Conservation (phyloP, 2,797 vertebrate species). For the Eupleurogrammus muticus region DNA sequence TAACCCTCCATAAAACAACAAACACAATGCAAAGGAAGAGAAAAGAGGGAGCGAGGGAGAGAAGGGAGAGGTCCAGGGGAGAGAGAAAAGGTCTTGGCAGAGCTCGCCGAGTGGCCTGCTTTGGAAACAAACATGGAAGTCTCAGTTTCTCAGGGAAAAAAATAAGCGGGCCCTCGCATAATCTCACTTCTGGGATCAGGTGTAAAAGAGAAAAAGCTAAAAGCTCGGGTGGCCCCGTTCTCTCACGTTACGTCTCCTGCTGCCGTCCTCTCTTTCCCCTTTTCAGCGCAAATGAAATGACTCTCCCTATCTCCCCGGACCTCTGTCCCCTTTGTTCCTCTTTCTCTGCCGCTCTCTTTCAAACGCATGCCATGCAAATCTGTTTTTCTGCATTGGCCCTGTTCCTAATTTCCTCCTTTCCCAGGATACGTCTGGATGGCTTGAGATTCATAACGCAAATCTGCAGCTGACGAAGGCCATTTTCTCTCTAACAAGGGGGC, state of each 20-base stretch:
- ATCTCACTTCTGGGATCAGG: conserved; percentile 29
- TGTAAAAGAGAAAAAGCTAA: conserved; percentile 26
- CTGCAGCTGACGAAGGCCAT: conserved; percentile 88
- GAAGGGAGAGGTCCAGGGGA: conserved; percentile 52
- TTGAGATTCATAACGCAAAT: conserved; percentile 88
- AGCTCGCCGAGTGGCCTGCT: conserved; percentile 62
- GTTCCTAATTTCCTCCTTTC: conserved; percentile 77
- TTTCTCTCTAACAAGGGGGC: conserved; percentile 66
- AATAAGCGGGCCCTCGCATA: conserved; percentile 50
- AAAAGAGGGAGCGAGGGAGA: conserved; percentile 58
- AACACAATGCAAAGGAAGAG: conserved; percentile 71
- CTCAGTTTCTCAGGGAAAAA: conserved; percentile 72
- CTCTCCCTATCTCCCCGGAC: conserved; percentile 29
- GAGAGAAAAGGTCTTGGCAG: conserved; percentile 66
- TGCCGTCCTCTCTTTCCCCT: conserved; percentile 2
- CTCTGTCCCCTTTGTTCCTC: conserved; percentile 17
- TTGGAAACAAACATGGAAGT: conserved; percentile 76
- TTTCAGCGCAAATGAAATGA: conserved; percentile 22
- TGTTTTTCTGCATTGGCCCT: conserved; percentile 69
- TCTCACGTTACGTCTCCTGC: not conserved
- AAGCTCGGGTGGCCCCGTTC: not conserved
- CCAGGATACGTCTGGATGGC: conserved; percentile 89
- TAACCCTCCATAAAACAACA: conserved; percentile 74
- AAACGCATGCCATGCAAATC: conserved; percentile 47
- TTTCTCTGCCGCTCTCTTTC: conserved; percentile 48